phyloP scores from a whole-genome alignment of 1,140 invertebrate genomes.

The Acyrthosiphon pisum region DNA sequence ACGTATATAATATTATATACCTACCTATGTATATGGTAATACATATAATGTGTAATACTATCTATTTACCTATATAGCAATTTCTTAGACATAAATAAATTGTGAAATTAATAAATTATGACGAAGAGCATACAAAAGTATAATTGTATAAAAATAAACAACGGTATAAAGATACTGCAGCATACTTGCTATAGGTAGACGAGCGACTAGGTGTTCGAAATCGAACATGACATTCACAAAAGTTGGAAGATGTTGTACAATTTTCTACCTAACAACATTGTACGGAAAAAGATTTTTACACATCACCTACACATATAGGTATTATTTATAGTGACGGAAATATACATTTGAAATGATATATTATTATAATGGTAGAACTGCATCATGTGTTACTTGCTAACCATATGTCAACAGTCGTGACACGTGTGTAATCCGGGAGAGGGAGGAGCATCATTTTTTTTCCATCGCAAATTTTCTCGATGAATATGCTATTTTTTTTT shows the following conservation, averaged over 20 bases:
- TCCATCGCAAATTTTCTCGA: slow-evolving; percentile 31
- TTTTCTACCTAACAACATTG: background rate
- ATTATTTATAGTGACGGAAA: slow-evolving; percentile 10
- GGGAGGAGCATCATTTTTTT: background rate
- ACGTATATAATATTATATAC: no score
- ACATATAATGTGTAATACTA: no score
- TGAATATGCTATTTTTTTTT: slow-evolving; percentile 46
- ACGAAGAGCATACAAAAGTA: background rate
- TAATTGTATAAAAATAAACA: background rate
- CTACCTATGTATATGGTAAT: no score
- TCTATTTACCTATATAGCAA: background rate
- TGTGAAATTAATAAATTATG: background rate
- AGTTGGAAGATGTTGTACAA: background rate
- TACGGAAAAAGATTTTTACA: background rate
- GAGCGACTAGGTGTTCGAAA: background rate
- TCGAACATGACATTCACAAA: background rate
- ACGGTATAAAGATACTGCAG: background rate
- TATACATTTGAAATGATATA: slow-evolving; percentile 38
- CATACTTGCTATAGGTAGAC: background rate
- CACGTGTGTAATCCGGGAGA: slow-evolving; percentile 17
- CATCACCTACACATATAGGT: background rate
- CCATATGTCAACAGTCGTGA: slow-evolving; percentile 55
- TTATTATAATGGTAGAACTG: slow-evolving; percentile 47
- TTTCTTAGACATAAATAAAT: background rate
- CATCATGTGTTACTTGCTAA: slow-evolving; percentile 47